Evolutionary conservation across 2,888 invertebrate species (phyloP).

Genomic region (Maniola hyperantus): DNA sequence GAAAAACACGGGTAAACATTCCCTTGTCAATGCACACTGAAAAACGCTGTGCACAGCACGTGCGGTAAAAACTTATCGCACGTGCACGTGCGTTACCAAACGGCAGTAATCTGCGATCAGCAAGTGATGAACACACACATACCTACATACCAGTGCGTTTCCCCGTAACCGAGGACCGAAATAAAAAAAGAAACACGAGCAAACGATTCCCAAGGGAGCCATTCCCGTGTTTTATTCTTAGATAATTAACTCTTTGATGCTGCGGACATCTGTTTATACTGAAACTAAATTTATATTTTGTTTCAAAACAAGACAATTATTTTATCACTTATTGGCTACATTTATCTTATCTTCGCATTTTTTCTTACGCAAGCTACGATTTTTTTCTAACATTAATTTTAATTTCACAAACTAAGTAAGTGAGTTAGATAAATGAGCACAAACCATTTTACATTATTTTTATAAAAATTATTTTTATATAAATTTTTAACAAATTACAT

Average conservation of each 20-base stretch:
- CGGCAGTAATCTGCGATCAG: background rate
- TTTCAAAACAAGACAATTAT: conserved; percentile 42
- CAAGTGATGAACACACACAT: conserved; percentile 13
- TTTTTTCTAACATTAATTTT: too few species aligned
- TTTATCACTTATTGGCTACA: background rate
- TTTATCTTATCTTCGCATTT: background rate
- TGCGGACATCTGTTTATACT: conserved; percentile 73
- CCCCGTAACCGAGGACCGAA: conserved; percentile 28
- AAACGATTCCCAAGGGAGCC: conserved; percentile 69
- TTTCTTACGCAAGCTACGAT: background rate
- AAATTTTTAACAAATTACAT: too few species aligned
- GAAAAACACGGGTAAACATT: conserved; percentile 48
- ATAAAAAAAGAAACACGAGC: conserved; percentile 50
- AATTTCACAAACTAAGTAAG: too few species aligned
- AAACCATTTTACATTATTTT: too few species aligned
- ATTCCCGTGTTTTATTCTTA: conserved; percentile 70
- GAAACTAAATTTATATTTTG: conserved; percentile 45
- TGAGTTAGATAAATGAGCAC: too few species aligned
- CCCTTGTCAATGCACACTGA: too few species aligned
- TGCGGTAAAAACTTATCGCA: too few species aligned
- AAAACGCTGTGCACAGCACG: too few species aligned
- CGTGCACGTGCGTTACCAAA: too few species aligned
- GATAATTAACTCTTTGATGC: conserved; percentile 79
- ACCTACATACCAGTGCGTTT: conserved; percentile 19
- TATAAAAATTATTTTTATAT: too few species aligned